phyloP scores from a whole-genome alignment of 53 echinoderm and acorn worm genomes.

The Hippasteria phrygiana region DNA sequence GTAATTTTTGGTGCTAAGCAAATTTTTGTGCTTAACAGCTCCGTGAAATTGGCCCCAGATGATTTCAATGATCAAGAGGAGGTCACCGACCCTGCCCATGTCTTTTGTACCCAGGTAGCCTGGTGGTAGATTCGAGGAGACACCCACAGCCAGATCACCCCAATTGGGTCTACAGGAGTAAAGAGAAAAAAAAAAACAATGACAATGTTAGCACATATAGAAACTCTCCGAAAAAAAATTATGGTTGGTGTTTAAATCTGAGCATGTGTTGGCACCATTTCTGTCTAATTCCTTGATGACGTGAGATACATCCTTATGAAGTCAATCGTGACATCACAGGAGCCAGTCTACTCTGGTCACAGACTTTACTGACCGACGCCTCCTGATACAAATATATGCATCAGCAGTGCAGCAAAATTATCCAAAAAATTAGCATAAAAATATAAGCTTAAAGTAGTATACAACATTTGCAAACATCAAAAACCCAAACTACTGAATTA shows the following conservation, averaged over 20 bases:
- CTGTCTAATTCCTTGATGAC: background rate
- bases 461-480: too few relatives aligned
- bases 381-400: background rate
- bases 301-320: background rate
- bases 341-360: background rate
- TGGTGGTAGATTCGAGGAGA: constrained; percentile 77
- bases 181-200: background rate
- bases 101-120: constrained; percentile 77
- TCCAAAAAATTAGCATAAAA: too few relatives aligned
- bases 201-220: too few relatives aligned
- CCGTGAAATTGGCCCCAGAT: too few relatives aligned
- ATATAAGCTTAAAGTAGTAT: too few relatives aligned
- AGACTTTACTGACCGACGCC: background rate
- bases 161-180: constrained; percentile 43
- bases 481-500: too few relatives aligned
- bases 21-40: too few relatives aligned
- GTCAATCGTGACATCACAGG: background rate
- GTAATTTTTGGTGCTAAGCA: too few relatives aligned
- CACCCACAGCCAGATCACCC: constrained; percentile 78
- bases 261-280: background rate
- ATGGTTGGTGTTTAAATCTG: too few relatives aligned
- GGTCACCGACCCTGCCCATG: constrained; percentile 63
- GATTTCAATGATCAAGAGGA: too few relatives aligned
- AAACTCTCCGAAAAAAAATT: too few relatives aligned
- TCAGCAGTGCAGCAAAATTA: too few relatives aligned